Evolutionary conservation across 2,888 invertebrate genomes (phyloP).

Genomic region (Dioctria rufipes): DNA sequence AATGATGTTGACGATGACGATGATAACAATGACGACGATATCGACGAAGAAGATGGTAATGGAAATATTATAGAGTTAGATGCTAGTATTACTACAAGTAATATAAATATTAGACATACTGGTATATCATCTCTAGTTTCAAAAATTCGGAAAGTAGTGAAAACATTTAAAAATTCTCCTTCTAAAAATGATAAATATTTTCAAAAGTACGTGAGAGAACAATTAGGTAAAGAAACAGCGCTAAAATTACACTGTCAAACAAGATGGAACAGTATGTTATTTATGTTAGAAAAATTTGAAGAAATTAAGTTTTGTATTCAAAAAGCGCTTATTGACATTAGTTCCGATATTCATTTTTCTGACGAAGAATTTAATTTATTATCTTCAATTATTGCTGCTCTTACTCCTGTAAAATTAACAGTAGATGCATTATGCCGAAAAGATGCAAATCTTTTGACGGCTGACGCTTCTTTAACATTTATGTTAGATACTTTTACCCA

Average conservation of each 20-base stretch:
- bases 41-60: too few species aligned
- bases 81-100: too few species aligned
- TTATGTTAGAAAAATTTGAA: slow-evolving; percentile 57
- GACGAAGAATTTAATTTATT: slow-evolving; percentile 12
- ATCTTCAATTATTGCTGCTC: background rate
- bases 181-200: slow-evolving; percentile 53
- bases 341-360: slow-evolving; percentile 52
- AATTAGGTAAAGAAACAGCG: slow-evolving; percentile 54
- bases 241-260: slow-evolving; percentile 58
- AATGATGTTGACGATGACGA: background rate
- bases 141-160: slow-evolving; percentile 39
- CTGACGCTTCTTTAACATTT: slow-evolving; percentile 9
- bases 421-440: slow-evolving; percentile 22
- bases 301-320: slow-evolving; percentile 59
- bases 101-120: background rate
- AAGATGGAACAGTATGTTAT: slow-evolving; percentile 55
- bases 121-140: background rate
- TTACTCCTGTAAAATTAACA: slow-evolving; percentile 13
- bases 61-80: too few species aligned
- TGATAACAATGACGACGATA: slow-evolving; percentile 12
- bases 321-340: slow-evolving; percentile 60
- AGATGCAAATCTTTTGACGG: slow-evolving; percentile 19
- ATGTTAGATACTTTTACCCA: background rate
- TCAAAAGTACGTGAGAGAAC: slow-evolving; percentile 53
- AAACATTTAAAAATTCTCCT: slow-evolving; percentile 20